A percentile compares a stretch with the other conserved stretches of the same genome.
These are phyloP conservation scores for roundworm (Caenorhabditis elegans) DNA, from an alignment of 1,140 invertebrate genomes.

Conservation along the genomic window WBcel235 BX284606.5:7806001-7806500, in stretches of 20 bases:
- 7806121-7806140: constrained; percentile 4
- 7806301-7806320: too few relatives aligned
- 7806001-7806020: constrained; percentile 1
- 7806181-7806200: background rate
- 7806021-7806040: background rate
- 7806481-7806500: background rate
- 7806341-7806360: too few relatives aligned
- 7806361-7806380: too few relatives aligned
- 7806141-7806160: constrained; percentile 15
- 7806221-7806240: background rate
- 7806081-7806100: background rate
- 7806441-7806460: too few relatives aligned
- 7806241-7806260: too few relatives aligned
- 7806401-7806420: too few relatives aligned
- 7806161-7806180: background rate
- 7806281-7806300: too few relatives aligned
- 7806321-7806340: too few relatives aligned
- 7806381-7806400: too few relatives aligned
- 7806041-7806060: background rate
- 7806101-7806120: background rate
- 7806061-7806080: background rate
- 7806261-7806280: too few relatives aligned
- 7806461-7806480: too few relatives aligned
- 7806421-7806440: too few relatives aligned
- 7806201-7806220: background rate